Base-by-base conservation (phyloP, 2,113 vertebrate genomes). In the Macquaria ambigua region DNA sequence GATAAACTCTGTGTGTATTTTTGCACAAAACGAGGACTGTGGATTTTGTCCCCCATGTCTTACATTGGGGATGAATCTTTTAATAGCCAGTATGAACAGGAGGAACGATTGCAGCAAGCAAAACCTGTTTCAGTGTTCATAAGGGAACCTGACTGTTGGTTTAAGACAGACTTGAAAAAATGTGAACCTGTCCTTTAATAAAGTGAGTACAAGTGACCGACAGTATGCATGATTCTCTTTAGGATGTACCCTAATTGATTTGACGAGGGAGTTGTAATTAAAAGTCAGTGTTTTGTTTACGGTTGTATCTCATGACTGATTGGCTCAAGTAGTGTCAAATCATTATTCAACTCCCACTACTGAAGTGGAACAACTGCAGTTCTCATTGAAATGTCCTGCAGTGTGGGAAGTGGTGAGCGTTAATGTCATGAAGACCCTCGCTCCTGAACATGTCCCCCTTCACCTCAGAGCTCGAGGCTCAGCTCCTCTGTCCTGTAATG, bases 401-500 rank as follows among this genome's bases (percentile, higher is more conserved):
- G 58, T 3, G 48, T 25, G 16, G 31, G 28, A 50, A 73, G 15
- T 34, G 34, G 34, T 34, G 34, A 31, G 10, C 56, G 23, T 79
- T 16, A 69, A 31, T 41, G 53, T 34, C 20, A 6, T 50, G 43
- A 77, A 78, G 63, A 70, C 59, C 67, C n/a, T 12, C 20, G 3
- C 7, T 14, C 62, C 56, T 61, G 68, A 64, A 3, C 43, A 39
- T 3, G 3, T 84, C 70, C 58, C 69, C 67, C 71, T 79, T 58
- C 67, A 46, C 61, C 68, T 87, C 77, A 31, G 50, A 66, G 74
- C 82, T 70, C 11, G 4, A 71, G 31, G 71, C 78, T 79, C 67
- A 81, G 87, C 88, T 82, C 82, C 28, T 86, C 79, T 74, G 84
- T 75, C 84, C 82, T 92, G 64, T 94, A 95, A 93, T 93, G 90